phyloP scores from a whole-genome alignment of 2,113 vertebrate genomes.

The Erythrocercus mccallii region DNA sequence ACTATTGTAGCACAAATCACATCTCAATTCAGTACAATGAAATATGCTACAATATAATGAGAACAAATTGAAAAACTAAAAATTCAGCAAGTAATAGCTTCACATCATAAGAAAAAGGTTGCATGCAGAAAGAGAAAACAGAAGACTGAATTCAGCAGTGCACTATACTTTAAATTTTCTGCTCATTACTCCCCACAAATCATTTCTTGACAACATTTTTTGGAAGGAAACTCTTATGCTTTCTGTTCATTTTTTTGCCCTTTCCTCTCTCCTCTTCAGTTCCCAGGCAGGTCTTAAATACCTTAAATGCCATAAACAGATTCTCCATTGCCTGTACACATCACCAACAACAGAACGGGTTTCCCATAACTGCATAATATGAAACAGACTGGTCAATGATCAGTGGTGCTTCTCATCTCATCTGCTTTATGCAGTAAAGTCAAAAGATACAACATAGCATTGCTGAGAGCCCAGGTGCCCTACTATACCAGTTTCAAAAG shows the following conservation, averaged over 20 bases:
- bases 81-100: not conserved
- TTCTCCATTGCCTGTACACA: not conserved
- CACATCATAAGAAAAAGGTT: not conserved
- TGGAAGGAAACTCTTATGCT: not conserved
- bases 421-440: not conserved
- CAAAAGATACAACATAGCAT: not conserved
- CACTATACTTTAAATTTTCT: not conserved
- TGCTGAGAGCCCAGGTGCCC: not conserved
- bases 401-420: not conserved
- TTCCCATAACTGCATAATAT: not conserved
- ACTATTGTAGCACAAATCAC: not conserved
- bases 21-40: not conserved
- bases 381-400: not conserved
- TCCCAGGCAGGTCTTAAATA: not conserved
- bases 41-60: not conserved
- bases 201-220: not conserved
- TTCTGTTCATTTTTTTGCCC: not conserved
- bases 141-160: not conserved
- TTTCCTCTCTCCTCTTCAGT: not conserved
- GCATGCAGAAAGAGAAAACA: not conserved
- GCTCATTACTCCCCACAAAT: not conserved
- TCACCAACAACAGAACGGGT: not conserved
- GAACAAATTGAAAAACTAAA: not conserved
- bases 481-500: not conserved
- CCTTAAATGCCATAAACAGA: not conserved